Evolutionary conservation across 2,888 invertebrate species (phyloP), one percentile per base, ranked within the genome.

Genomic region (Lymantria dispar): DNA sequence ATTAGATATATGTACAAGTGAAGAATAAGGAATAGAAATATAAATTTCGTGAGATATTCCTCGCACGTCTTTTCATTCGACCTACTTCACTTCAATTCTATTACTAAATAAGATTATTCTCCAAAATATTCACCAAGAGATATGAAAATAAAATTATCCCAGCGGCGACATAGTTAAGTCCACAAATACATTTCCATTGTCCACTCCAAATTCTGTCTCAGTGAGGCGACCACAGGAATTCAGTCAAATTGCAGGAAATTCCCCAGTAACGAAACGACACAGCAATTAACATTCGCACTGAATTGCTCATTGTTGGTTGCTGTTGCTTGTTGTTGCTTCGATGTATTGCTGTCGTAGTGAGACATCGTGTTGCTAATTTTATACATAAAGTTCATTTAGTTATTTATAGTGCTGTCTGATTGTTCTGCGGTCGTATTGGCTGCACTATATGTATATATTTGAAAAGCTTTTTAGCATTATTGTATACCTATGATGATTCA

Each of bases 221-320:
- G 43, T 64, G 62, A 61, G 49, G 49, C 57, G 57, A 43, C 51
- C 48, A 49, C 47, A 47, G 62, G 62, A 58, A 58, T 60, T 30
- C 47, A 54, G 46, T 46, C 45, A 56, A 64, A 60, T 67, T 62
- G 68, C 68, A 67, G 64, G 68, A 67, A 67, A 67, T 66, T 60
- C 68, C 63, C 54, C 52, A 45, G 54, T 54, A 45, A 33, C 45
- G 31, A 14, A 53, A 54, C 54, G 65, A 57, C 65, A 53, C 47
- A 48, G 50, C 49, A 63, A 67, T 67, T 67, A 67, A 64, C 61
- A 61, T 65, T 62, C 53, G 47, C 54, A 49, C 48, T 39, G 48
- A 52, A 54, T 58, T 54, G 51, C 44, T 48, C 51, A 37, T 43
- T 51, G 43, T 46, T 43, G 48, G 40, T 41, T 43, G 33, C 30